These are phyloP conservation scores for Drosophila navojoa DNA, from an alignment of 1,140 invertebrate species.

Conservation along the genomic window DNA sequence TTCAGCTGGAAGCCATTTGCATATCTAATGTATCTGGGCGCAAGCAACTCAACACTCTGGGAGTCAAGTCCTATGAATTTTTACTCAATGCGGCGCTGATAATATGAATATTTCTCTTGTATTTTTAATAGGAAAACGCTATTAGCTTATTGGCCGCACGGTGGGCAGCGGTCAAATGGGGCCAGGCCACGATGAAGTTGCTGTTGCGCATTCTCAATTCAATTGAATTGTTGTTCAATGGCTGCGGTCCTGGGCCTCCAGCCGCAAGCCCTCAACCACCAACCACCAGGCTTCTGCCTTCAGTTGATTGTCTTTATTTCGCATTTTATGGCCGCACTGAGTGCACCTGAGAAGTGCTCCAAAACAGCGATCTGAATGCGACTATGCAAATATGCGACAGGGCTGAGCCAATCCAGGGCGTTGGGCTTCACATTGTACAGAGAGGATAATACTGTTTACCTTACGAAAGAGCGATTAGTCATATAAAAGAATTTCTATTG, in stretches of 20 bases:
- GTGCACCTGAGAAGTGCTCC: conserved; percentile 43
- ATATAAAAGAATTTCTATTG: too few species aligned
- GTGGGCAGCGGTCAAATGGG: conserved; percentile 36
- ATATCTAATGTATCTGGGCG: conserved; percentile 67
- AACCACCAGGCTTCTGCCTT: background rate
- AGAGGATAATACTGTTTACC: too few species aligned
- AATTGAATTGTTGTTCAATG: conserved; percentile 78
- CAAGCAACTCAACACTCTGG: conserved; percentile 8
- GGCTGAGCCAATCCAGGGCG: conserved; percentile 8
- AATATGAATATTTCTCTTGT: conserved; percentile 57
- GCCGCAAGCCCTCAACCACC: background rate
- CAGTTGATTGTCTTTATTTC: conserved; percentile 52
- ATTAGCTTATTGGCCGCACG: conserved; percentile 72
- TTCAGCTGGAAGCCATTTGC: conserved; percentile 50
- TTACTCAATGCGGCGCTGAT: conserved; percentile 48
- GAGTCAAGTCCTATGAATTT: conserved; percentile 7
- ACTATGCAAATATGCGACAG: conserved; percentile 43
- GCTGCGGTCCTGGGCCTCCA: conserved; percentile 4
- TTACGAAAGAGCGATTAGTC: too few species aligned
- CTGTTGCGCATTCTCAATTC: conserved; percentile 54
- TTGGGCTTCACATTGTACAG: too few species aligned
- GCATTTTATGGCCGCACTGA: conserved; percentile 44
- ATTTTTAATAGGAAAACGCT: conserved; percentile 77
- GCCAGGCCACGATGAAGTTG: conserved; percentile 32
- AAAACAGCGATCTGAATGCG: conserved; percentile 31